Conservation (phyloP, 2,113 vertebrate genomes). For the Python bivittatus region DNA sequence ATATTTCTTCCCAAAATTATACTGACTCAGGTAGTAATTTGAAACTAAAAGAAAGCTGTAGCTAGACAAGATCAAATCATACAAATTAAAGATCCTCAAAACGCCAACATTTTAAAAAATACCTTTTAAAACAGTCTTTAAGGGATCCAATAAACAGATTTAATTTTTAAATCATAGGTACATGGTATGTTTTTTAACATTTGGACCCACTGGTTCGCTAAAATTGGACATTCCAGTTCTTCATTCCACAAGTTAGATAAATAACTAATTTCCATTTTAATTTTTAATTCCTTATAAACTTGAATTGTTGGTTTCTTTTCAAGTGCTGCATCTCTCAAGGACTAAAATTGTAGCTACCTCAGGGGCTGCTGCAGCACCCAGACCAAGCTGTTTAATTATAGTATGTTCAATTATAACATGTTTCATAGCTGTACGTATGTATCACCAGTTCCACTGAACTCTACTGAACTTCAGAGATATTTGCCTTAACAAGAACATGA, state of each 20-base stretch:
- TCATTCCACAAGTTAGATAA: not conserved
- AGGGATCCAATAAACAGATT: too few relatives aligned
- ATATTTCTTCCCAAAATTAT: too few relatives aligned
- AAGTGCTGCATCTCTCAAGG: not conserved
- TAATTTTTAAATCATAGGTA: too few relatives aligned
- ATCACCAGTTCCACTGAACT: not conserved
- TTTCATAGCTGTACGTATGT: not conserved
- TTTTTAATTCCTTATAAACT: not conserved
- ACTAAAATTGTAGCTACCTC: not conserved
- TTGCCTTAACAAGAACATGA: constrained; percentile 48
- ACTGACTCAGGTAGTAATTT: too few relatives aligned
- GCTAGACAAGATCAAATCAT: too few relatives aligned
- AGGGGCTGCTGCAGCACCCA: not conserved
- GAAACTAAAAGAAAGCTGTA: too few relatives aligned
- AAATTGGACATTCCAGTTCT: not conserved
- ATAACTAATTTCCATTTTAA: not conserved
- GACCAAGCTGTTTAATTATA: not conserved
- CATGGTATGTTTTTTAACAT: not conserved
- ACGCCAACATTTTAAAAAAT: too few relatives aligned
- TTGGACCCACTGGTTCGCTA: not conserved
- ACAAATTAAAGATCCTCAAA: too few relatives aligned
- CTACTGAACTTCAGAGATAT: not conserved
- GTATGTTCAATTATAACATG: not conserved
- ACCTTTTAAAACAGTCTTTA: too few relatives aligned
- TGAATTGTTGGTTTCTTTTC: not conserved